phyloP scores from a whole-genome alignment of 1,140 invertebrate species.

The Whitmania pigra region DNA sequence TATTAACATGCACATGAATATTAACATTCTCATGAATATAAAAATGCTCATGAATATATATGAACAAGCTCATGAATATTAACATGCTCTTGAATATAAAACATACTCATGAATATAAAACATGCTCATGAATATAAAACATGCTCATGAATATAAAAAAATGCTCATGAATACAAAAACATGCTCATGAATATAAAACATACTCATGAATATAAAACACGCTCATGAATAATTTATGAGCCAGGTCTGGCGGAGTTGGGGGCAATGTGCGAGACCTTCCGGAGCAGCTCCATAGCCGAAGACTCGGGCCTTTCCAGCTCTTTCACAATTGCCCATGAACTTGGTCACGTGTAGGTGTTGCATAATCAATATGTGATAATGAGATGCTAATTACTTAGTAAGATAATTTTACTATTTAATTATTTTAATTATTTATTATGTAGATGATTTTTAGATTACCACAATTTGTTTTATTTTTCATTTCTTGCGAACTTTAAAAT shows the following conservation, averaged over 20 bases:
- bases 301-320: slow-evolving; percentile 79
- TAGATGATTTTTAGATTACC: no score
- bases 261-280: slow-evolving; percentile 71
- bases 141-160: not conserved
- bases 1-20: not conserved
- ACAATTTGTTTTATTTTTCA: no score
- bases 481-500: no score
- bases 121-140: not conserved
- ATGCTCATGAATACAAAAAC: slow-evolving; percentile 3
- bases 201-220: not conserved
- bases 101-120: slow-evolving; percentile 1
- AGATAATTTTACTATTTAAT: no score
- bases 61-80: not conserved
- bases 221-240: slow-evolving; percentile 24
- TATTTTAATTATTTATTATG: slow-evolving; percentile 44
- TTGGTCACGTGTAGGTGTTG: slow-evolving; percentile 73
- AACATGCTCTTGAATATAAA: not conserved
- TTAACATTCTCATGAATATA: not conserved
- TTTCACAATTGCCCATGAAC: slow-evolving; percentile 79
- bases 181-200: not conserved
- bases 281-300: slow-evolving; percentile 78
- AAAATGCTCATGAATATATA: not conserved
- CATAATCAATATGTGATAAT: slow-evolving; percentile 59
- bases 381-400: slow-evolving; percentile 14
- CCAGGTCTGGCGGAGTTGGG: slow-evolving; percentile 70